Base-by-base conservation (phyloP, 2,888 invertebrate species). In the Synergus umbraculus region DNA sequence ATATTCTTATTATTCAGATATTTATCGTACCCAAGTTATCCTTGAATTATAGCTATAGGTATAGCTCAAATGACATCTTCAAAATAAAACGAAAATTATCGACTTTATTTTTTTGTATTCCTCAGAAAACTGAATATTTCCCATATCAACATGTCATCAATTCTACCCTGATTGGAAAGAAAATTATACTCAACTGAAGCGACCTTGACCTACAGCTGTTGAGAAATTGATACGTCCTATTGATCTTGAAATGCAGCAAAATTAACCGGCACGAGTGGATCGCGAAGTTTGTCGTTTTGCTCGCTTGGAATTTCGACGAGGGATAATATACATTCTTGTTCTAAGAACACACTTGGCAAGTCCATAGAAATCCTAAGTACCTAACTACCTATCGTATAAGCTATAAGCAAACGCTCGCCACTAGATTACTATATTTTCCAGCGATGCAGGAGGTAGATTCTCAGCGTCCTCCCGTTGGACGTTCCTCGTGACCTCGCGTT, bases 401-500 rank as follows among this genome's bases (percentile, higher is more conserved):
- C 60, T 60, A 60, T 60, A 60, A 60, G 60, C 60, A 60, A 60
- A 18, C 22, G 12, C 60, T 60, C 60, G 60, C 60, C 60, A 29
- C 60, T 60, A 18, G 60, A 60, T 60, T 29, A 60, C 60, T 60
- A 60, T 60, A 60, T 22, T 60, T 60, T 60, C 60, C 22, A 60
- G 12, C 60, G 3, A 22, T 22, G 22, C 60, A 60, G 18, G 60
- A 78, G 78, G 80, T 80, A 82, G 83, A 81, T 81, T 81, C 82
- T 83, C 78, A 78, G 76, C 79, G 69, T 78, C 76, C 69, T 60
- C 77, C 67, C 58, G n/a, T 60, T 64, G 46, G 54, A 79, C 49
- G 67, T 79, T 79, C 83, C 77, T 83, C 82, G 83, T 82, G 84
- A 85, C 83, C 85, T 82, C 83, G 80, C 84, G 81, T 84, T 86